Evolutionary conservation across 2,888 invertebrate species (phyloP).

Genomic region (Heliothis peltigera): DNA sequence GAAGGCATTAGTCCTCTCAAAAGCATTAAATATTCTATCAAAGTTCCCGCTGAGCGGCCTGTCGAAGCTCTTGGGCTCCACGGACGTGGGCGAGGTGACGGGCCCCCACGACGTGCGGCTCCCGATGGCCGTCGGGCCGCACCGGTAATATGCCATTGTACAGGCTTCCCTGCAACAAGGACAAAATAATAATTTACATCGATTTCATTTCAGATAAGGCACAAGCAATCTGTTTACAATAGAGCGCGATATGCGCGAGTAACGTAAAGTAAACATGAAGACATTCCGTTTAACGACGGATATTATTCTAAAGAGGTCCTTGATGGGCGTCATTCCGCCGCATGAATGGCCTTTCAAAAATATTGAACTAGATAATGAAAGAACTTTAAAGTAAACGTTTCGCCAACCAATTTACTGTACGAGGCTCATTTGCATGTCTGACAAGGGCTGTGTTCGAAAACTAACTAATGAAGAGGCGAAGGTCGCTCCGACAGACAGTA

Average conservation of each 20-base stretch:
- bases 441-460: constrained; percentile 66
- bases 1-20: constrained; percentile 87
- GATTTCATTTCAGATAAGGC: constrained; percentile 33
- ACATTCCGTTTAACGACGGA: constrained; percentile 18
- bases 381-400: constrained; percentile 50
- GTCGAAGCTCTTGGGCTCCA: constrained; percentile 79
- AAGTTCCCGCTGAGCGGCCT: constrained; percentile 86
- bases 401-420: constrained; percentile 49
- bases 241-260: constrained; percentile 24
- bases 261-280: constrained; percentile 33
- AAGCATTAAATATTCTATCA: constrained; percentile 87
- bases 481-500: constrained; percentile 67
- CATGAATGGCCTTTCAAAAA: constrained; percentile 31
- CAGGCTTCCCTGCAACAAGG: constrained; percentile 70
- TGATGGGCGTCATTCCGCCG: constrained; percentile 31
- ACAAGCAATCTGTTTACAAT: constrained; percentile 12
- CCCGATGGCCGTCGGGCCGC: constrained; percentile 85
- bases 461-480: constrained; percentile 67
- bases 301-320: constrained; percentile 40
- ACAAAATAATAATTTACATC: constrained; percentile 43
- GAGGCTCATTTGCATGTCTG: constrained; percentile 71
- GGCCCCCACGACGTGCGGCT: constrained; percentile 91
- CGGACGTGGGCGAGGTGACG: constrained; percentile 83
- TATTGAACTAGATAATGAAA: constrained; percentile 43
- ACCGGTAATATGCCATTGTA: constrained; percentile 85